Conservation (phyloP, 2,113 vertebrate species). For the Burhinus oedicnemus region DNA sequence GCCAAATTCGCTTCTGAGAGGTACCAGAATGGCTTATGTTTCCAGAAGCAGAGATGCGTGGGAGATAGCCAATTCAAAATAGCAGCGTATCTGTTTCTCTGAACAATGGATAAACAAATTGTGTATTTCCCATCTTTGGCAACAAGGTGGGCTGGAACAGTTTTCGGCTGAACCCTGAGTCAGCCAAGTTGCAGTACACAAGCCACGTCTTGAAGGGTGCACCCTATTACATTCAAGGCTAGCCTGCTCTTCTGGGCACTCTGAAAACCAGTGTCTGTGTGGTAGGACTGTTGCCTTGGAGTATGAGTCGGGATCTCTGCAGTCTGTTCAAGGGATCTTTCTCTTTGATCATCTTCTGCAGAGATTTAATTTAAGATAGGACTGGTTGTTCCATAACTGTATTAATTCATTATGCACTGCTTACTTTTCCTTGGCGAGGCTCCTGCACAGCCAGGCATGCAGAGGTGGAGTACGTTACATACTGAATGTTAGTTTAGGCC, state of each 20-base stretch:
- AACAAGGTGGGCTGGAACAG: not conserved
- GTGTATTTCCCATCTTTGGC: not conserved
- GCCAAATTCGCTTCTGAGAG: slow-evolving; percentile 15
- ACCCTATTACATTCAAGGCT: not conserved
- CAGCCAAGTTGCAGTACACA: not conserved
- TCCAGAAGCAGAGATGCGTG: not conserved
- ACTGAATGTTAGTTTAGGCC: not conserved
- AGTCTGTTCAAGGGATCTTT: not conserved
- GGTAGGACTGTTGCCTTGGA: not conserved
- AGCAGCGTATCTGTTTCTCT: not conserved
- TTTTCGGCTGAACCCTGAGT: not conserved
- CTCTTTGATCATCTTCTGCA: not conserved
- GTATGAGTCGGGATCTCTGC: not conserved
- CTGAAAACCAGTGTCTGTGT: not conserved
- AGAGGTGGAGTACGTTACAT: rapidly evolving
- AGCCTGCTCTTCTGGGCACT: not conserved
- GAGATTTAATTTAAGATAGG: not conserved
- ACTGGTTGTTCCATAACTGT: not conserved
- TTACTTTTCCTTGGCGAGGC: not conserved
- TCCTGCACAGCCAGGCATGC: not conserved
- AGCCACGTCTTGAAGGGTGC: no score
- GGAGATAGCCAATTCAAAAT: not conserved
- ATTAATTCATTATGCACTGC: not conserved
- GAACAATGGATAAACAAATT: not conserved
- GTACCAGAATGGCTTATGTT: not conserved